phyloP scores from a whole-genome alignment of 2,888 invertebrate species.

The Athalia rosae region DNA sequence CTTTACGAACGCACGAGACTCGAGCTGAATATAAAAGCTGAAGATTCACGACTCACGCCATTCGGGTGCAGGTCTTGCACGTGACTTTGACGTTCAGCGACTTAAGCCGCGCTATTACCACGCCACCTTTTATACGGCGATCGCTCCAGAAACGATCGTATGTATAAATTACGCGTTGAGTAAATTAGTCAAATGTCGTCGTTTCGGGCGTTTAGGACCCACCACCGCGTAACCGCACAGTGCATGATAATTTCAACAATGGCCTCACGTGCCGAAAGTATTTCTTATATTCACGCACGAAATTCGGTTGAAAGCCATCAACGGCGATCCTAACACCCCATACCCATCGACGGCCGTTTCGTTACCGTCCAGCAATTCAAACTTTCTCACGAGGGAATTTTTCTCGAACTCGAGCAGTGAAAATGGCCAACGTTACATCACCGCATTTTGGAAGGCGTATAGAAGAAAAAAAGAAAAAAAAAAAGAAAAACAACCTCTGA shows the following conservation, averaged over 20 bases:
- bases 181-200: neutral
- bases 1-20: slow-evolving; percentile 30
- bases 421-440: slow-evolving; percentile 24
- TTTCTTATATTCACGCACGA: slow-evolving; percentile 2
- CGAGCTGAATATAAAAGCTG: slow-evolving; percentile 28
- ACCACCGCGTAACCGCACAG: neutral
- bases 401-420: slow-evolving; percentile 9
- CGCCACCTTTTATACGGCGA: neutral
- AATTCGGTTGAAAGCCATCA: slow-evolving; percentile 14
- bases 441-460: neutral
- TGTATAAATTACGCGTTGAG: neutral
- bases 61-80: neutral
- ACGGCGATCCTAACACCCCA: slow-evolving; percentile 6
- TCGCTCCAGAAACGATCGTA: neutral
- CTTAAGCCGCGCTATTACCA: neutral
- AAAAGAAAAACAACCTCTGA: neutral
- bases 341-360: slow-evolving; percentile 2
- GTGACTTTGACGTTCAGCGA: slow-evolving; percentile 20
- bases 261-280: neutral
- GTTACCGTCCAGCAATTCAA: slow-evolving; percentile 12
- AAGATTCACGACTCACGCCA: slow-evolving; percentile 3
- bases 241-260: neutral
- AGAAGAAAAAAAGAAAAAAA: neutral
- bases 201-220: slow-evolving; percentile 4
- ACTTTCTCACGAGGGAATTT: slow-evolving; percentile 1